Conservation (phyloP, 2,113 vertebrate species). For the Columba livia region DNA sequence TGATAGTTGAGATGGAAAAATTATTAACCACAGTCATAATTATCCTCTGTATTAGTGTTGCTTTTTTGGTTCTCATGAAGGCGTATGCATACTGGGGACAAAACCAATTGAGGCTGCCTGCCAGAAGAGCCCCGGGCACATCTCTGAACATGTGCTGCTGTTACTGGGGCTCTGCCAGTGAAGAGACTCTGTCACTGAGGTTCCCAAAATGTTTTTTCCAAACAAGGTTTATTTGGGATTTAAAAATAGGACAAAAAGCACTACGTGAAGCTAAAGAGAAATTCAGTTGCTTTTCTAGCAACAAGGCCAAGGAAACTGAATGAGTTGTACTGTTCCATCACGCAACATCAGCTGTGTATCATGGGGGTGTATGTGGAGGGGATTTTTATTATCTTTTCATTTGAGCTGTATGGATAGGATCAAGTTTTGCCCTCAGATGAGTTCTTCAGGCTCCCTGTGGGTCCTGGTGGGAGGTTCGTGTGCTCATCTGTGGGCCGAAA, state of each 20-base stretch:
- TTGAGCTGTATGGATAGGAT: not conserved
- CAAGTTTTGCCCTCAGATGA: not conserved
- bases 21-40: not conserved
- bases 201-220: not conserved
- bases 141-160: not conserved
- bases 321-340: not conserved
- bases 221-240: not conserved
- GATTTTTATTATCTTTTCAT: conserved; percentile 27
- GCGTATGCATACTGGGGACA: not conserved
- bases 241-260: not conserved
- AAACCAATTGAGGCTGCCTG: not conserved
- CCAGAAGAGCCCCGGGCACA: not conserved
- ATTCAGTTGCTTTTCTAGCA: conserved; percentile 3
- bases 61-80: not conserved
- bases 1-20: not conserved
- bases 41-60: not conserved
- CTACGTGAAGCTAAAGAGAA: not conserved
- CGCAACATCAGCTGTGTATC: not conserved
- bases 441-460: not conserved
- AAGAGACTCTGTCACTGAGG: not conserved
- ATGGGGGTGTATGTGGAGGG: not conserved
- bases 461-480: not conserved
- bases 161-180: not conserved
- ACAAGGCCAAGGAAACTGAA: not conserved
- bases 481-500: not conserved